phyloP scores from a whole-genome alignment of 2,113 vertebrate species.

The Halcyon malimbica region DNA sequence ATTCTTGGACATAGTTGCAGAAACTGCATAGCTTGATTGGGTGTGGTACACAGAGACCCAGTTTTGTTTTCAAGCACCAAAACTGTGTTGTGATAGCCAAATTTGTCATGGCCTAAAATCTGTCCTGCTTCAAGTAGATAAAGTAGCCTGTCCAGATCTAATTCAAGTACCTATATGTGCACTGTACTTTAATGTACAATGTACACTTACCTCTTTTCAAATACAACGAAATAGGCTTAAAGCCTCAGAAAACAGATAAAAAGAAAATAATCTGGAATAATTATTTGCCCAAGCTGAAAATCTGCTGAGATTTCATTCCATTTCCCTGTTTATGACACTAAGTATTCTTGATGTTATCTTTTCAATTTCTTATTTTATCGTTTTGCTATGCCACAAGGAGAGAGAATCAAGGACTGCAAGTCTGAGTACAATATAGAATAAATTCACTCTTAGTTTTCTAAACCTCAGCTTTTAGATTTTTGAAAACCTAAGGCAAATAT shows the following conservation, averaged over 20 bases:
- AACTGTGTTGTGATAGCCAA: neutral
- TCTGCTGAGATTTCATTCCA: slow-evolving; percentile 9
- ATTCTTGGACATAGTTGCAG: neutral
- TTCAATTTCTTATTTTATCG: slow-evolving; percentile 35
- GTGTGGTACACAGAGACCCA: neutral
- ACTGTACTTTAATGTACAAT: neutral
- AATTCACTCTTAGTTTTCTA: neutral
- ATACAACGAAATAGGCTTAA: slow-evolving; percentile 5
- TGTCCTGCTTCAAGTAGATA: neutral
- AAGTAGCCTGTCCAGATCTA: neutral
- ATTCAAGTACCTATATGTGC: neutral
- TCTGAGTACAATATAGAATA: neutral
- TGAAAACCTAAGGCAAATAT: neutral
- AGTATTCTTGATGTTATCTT: neutral
- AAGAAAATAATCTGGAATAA: slow-evolving; percentile 7
- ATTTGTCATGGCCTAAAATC: neutral
- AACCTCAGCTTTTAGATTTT: neutral
- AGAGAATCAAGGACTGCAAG: neutral
- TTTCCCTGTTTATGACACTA: slow-evolving; percentile 28
- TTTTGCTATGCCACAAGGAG: neutral
- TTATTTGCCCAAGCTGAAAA: slow-evolving; percentile 15
- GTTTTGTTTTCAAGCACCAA: neutral
- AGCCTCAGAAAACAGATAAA: slow-evolving; percentile 15
- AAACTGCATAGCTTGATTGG: neutral
- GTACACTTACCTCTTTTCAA: slow-evolving; percentile 14